Percentiles rank a stretch among this genome's conserved stretches.
These are phyloP conservation scores for Palythoa heliodiscus DNA, from an alignment of 92 coral and sea anemone species.

Conservation along the genomic window DNA sequence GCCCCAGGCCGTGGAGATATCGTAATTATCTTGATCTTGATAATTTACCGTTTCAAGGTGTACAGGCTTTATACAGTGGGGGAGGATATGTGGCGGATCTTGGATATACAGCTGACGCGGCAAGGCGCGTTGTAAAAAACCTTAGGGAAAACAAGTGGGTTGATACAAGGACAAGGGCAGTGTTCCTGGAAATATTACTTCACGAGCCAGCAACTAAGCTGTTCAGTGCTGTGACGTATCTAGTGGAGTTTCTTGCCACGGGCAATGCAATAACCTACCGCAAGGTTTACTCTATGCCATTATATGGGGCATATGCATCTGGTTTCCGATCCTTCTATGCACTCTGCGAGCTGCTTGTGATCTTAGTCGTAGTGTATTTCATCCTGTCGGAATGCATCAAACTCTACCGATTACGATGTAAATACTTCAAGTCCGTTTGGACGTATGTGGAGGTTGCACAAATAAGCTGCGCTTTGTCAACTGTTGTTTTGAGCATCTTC, in stretches of 20 bases:
- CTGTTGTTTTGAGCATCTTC: constrained; percentile 83
- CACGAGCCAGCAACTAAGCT: constrained; percentile 87
- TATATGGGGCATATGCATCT: constrained; percentile 78
- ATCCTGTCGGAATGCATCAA: constrained; percentile 75
- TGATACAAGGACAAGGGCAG: constrained; percentile 89
- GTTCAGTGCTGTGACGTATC: constrained; percentile 87
- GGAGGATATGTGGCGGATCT: constrained; percentile 95
- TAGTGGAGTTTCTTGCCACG: constrained; percentile 74
- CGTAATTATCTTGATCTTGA: constrained; percentile 58
- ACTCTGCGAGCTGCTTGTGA: constrained; percentile 80
- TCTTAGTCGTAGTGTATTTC: constrained; percentile 73
- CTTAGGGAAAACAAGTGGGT: constrained; percentile 83
- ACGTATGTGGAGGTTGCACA: constrained; percentile 84
- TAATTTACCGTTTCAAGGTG: constrained; percentile 63
- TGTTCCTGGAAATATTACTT: constrained; percentile 80
- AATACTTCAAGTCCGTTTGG: constrained; percentile 82
- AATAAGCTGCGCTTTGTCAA: constrained; percentile 72
- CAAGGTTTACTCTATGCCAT: constrained; percentile 76
- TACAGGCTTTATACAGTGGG: constrained; percentile 65
- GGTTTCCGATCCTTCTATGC: constrained; percentile 76
- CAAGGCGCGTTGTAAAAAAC: constrained; percentile 69
- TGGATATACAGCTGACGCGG: constrained; percentile 83
- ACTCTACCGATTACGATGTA: constrained; percentile 69
- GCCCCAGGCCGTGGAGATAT: constrained; percentile 91
- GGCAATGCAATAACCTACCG: constrained; percentile 77